Conservation (phyloP, 2,888 invertebrate species). For the Nipponacmea schrenckii region DNA sequence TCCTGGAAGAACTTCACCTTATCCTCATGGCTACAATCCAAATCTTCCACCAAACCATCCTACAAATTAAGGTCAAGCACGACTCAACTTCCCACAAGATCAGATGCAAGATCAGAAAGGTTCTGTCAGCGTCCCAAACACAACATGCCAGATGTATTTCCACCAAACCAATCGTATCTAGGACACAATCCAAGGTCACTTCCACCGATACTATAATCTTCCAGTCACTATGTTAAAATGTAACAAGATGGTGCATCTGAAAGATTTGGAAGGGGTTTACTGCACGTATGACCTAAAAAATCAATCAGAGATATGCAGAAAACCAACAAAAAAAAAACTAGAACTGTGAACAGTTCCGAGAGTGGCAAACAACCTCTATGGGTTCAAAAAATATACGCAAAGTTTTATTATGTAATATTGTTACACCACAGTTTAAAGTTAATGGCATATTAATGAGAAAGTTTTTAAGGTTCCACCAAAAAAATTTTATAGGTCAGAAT, state of each 20-base stretch:
- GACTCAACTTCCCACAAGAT: neutral
- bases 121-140: neutral
- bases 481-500: too few species aligned
- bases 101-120: neutral
- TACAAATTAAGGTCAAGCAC: neutral
- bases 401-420: too few species aligned
- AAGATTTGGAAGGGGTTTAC: conserved; percentile 56
- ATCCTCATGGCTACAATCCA: neutral
- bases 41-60: neutral
- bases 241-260: conserved; percentile 59
- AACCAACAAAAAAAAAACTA: conserved; percentile 8
- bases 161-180: neutral
- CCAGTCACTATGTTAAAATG: conserved; percentile 61
- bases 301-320: conserved; percentile 23
- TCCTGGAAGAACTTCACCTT: neutral
- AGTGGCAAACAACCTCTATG: too few species aligned
- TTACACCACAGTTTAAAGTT: too few species aligned
- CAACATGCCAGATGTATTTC: neutral
- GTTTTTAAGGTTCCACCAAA: too few species aligned
- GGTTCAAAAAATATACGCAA: too few species aligned
- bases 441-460: too few species aligned
- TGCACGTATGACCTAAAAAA: conserved; percentile 60
- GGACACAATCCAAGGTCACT: neutral
- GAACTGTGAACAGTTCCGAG: too few species aligned
- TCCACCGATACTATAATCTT: conserved; percentile 52